Evolutionary conservation across 2,797 vertebrate species (phyloP).

Genomic region (Sylvilagus floridanus): DNA sequence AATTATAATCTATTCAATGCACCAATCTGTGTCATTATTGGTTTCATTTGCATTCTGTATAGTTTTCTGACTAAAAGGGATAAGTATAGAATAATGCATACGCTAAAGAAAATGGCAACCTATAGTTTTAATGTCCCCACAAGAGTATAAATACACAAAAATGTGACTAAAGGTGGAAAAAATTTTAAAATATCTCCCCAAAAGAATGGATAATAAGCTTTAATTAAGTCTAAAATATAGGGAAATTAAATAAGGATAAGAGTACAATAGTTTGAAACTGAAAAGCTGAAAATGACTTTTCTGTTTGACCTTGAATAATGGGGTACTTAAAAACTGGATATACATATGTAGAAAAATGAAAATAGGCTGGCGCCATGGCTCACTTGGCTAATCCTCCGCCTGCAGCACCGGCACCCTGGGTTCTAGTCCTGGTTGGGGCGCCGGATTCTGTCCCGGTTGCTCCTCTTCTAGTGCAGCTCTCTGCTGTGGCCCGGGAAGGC

Average conservation of each 20-base stretch:
- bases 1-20: slow-evolving; percentile 15
- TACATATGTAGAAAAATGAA: too few relatives aligned
- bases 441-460: too few relatives aligned
- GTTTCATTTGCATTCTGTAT: not conserved
- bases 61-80: not conserved
- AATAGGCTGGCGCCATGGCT: too few relatives aligned
- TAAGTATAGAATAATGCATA: not conserved
- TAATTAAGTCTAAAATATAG: not conserved
- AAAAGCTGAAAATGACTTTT: slow-evolving; percentile 13
- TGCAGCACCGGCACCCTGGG: too few relatives aligned
- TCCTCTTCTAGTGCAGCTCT: too few relatives aligned
- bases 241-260: not conserved
- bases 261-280: not conserved
- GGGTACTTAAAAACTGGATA: not conserved
- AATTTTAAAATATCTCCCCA: not conserved
- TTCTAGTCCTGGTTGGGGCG: too few relatives aligned
- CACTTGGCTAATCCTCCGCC: too few relatives aligned
- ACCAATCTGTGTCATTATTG: not conserved
- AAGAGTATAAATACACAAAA: not conserved
- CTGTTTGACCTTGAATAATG: not conserved
- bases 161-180: not conserved
- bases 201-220: not conserved
- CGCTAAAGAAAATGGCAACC: not conserved
- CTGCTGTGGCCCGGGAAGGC: too few relatives aligned
- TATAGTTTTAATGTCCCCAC: not conserved